Conservation (phyloP, 2,113 vertebrate species). For the Dromiciops gliroides region DNA sequence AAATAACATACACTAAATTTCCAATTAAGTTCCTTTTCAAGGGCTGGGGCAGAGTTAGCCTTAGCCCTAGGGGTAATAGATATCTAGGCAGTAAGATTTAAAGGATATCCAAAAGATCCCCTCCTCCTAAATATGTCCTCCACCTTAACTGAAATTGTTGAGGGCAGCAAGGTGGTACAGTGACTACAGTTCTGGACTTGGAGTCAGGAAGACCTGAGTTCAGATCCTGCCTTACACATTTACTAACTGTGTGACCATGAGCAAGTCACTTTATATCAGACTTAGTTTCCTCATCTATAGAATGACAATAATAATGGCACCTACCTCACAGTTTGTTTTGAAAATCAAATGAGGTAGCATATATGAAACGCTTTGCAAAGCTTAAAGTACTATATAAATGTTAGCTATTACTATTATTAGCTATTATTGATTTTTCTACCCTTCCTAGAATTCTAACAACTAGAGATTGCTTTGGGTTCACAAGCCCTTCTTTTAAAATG, state of each 20-base stretch:
- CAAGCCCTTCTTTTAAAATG: neutral
- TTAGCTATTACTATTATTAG: neutral
- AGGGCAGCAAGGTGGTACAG: neutral
- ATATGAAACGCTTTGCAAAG: neutral
- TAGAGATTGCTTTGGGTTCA: neutral
- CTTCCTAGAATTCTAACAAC: neutral
- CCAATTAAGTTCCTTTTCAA: neutral
- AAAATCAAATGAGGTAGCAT: neutral
- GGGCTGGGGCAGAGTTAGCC: neutral
- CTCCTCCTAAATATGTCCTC: neutral
- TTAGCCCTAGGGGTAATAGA: neutral
- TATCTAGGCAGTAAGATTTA: neutral
- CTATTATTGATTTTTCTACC: neutral
- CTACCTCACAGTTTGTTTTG: neutral
- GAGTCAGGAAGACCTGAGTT: neutral
- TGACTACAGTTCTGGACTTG: neutral
- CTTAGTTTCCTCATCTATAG: neutral
- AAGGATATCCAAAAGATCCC: neutral
- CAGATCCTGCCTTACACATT: neutral
- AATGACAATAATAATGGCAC: neutral
- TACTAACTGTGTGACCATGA: neutral
- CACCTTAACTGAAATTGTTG: neutral
- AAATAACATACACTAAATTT: neutral
- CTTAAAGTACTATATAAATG: neutral
- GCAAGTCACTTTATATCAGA: neutral